phyloP scores from a whole-genome alignment of 1,140 invertebrate species.

The Sarcophaga peregrina region DNA sequence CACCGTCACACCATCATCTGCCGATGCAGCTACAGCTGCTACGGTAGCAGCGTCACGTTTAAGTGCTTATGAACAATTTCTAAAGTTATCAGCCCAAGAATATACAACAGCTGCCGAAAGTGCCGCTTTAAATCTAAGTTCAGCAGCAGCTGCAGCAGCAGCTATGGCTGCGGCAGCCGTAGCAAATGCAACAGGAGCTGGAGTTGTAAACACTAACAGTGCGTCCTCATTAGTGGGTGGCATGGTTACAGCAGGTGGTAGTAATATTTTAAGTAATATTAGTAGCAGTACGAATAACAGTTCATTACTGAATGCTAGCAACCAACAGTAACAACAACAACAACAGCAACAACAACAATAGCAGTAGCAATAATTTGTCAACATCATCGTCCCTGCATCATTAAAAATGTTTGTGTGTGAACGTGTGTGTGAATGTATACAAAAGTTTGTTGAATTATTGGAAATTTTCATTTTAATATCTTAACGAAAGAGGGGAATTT shows the following conservation, averaged over 20 bases:
- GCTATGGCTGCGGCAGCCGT: constrained; percentile 49
- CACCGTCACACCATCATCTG: background rate
- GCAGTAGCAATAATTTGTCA: constrained; percentile 19
- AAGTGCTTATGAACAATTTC: constrained; percentile 58
- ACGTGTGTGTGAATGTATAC: background rate
- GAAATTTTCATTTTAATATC: constrained; percentile 37
- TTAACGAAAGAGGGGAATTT: background rate
- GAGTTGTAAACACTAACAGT: constrained; percentile 22
- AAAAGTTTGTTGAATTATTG: background rate
- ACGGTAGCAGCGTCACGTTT: constrained; percentile 49
- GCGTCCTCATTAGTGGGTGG: constrained; percentile 10
- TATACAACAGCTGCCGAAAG: constrained; percentile 51
- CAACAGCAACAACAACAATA: background rate
- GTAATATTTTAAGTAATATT: constrained; percentile 44
- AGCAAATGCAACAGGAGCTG: constrained; percentile 40
- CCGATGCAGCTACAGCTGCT: constrained; percentile 36
- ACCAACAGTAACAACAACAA: background rate
- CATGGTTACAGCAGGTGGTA: constrained; percentile 23
- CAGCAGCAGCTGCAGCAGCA: constrained; percentile 43
- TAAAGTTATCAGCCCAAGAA: constrained; percentile 58
- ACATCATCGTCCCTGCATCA: constrained; percentile 18
- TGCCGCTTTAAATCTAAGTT: constrained; percentile 54
- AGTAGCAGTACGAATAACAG: constrained; percentile 29
- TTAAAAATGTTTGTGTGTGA: constrained; percentile 5
- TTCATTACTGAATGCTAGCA: constrained; percentile 9